phyloP scores from a whole-genome alignment of 2,888 invertebrate genomes.

The Branchipolynoe longqiensis region DNA sequence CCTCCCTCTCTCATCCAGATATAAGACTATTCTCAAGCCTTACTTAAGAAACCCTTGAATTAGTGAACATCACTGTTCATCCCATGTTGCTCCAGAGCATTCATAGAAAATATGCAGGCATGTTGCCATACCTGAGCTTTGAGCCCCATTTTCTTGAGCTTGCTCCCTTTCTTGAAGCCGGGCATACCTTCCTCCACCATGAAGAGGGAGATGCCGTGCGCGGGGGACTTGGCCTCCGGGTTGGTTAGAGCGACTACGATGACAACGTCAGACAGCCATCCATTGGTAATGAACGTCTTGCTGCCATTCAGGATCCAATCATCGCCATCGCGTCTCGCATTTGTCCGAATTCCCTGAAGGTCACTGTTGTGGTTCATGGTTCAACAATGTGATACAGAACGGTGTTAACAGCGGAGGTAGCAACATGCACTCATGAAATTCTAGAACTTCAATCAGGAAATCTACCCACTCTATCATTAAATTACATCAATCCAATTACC shows the following conservation, averaged over 20 bases:
- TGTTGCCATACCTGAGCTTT: conserved; percentile 77
- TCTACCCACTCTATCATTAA: neutral
- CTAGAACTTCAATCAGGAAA: too few species aligned
- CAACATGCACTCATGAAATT: neutral
- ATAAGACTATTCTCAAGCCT: too few species aligned
- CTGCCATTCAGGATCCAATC: conserved; percentile 83
- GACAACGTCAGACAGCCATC: conserved; percentile 81
- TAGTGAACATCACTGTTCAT: too few species aligned
- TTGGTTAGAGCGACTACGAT: conserved; percentile 82
- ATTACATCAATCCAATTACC: too few species aligned
- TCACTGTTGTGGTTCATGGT: conserved; percentile 75
- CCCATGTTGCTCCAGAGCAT: too few species aligned
- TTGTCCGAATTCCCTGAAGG: conserved; percentile 82
- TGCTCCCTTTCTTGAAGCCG: conserved; percentile 82
- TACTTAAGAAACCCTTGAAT: too few species aligned
- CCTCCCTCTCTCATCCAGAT: too few species aligned
- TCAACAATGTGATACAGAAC: neutral
- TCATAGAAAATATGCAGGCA: too few species aligned
- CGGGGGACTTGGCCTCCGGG: conserved; percentile 80
- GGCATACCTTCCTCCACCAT: conserved; percentile 82
- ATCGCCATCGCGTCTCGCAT: conserved; percentile 81
- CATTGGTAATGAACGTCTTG: conserved; percentile 83
- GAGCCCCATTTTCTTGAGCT: conserved; percentile 82
- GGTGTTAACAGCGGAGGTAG: neutral
- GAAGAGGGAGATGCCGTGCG: conserved; percentile 83